Base-by-base conservation (phyloP, 1,140 invertebrate genomes). In the Sipha flava region DNA sequence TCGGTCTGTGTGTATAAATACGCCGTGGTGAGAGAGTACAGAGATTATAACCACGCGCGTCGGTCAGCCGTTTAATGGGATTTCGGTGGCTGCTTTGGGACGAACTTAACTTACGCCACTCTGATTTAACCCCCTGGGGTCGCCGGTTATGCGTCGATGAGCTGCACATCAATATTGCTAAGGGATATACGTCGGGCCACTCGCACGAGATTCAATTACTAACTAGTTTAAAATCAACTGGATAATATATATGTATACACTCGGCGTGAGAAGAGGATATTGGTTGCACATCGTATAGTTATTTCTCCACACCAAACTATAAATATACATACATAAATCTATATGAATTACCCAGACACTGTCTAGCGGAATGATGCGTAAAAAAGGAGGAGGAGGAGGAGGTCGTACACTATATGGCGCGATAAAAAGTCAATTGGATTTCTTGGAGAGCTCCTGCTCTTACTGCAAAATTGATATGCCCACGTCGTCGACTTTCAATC, bases 371-470 rank as follows among this genome's bases (percentile, higher is more conserved):
- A n/a, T n/a, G n/a, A n/a, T n/a, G n/a, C n/a, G n/a, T n/a, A n/a
- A n/a, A n/a, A n/a, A n/a, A n/a, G n/a, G n/a, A n/a, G n/a, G n/a
- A n/a, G n/a, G n/a, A n/a, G n/a, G n/a, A n/a, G n/a, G n/a, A n/a
- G n/a, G n/a, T n/a, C n/a, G n/a, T n/a, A n/a, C n/a, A n/a, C n/a
- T n/a, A n/a, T n/a, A 47, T 5, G 12, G 40, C 23, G 26, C 37
- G 66, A 47, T 45, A 70, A 70, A 70, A 70, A 47, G 40, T 43
- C 66, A 70, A 70, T 70, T 70, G 40, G 40, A 70, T 70, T 70
- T 70, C 40, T 29, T 7, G 40, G 45, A 23, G 7, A 66, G 40
- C 26, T 47, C 5, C n/a, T 10, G 4, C 40, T 45, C 5, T n/a
- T n/a, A n/a, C 43, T 9, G 23, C 40, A 21, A 70, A 70, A 70